These are phyloP conservation scores for Ophion obscuratus DNA, from an alignment of 2,888 invertebrate genomes.

Conservation along the genomic window DNA sequence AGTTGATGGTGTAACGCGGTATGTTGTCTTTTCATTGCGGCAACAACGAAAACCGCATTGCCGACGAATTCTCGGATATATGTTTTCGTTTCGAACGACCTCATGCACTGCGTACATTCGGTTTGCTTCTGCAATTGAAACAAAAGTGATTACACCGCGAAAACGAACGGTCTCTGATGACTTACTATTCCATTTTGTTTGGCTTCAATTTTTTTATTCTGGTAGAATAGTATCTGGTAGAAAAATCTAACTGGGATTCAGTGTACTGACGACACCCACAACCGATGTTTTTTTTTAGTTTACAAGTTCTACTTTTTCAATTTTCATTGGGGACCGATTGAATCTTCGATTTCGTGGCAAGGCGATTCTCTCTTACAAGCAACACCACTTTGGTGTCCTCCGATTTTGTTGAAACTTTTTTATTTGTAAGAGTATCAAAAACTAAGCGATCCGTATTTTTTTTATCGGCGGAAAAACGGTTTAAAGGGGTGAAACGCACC, in stretches of 20 bases:
- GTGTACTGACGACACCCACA: neutral
- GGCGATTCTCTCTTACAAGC: too few species aligned
- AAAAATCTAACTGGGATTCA: conserved; percentile 18
- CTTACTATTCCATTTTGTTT: conserved; percentile 20
- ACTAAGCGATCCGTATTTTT: too few species aligned
- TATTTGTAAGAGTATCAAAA: too few species aligned
- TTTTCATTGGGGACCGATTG: too few species aligned
- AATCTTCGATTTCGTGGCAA: too few species aligned
- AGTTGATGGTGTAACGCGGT: too few species aligned
- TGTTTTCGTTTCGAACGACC: neutral
- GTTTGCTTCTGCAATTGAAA: conserved; percentile 9
- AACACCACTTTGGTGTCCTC: too few species aligned
- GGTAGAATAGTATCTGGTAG: neutral
- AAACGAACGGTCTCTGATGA: conserved; percentile 17
- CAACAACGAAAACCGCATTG: neutral
- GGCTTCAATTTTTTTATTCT: conserved; percentile 2
- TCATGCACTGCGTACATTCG: neutral
- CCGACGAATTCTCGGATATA: neutral
- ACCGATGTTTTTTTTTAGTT: neutral
- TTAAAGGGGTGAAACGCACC: too few species aligned
- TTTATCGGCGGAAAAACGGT: too few species aligned
- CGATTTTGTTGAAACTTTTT: too few species aligned
- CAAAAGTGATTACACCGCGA: conserved; percentile 21
- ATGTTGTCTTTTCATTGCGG: neutral
- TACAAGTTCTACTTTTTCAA: too few species aligned